Evolutionary conservation across 2,113 vertebrate species (phyloP).

Genomic region (Ovis canadensis): DNA sequence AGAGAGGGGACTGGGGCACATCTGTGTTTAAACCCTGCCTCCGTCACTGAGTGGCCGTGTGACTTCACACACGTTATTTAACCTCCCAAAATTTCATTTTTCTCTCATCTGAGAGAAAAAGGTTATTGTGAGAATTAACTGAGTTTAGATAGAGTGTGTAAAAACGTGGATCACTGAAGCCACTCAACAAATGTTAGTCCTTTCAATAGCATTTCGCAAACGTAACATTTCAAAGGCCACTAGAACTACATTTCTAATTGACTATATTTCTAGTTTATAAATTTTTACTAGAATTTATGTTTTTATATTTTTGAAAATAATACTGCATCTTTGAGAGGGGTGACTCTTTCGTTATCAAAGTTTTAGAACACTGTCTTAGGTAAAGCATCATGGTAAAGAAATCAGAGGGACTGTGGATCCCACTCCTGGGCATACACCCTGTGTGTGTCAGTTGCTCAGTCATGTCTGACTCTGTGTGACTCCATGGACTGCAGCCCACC

Average conservation of each 20-base stretch:
- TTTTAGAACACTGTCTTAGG: background rate
- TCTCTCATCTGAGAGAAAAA: background rate
- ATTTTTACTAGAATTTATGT: background rate
- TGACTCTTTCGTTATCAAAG: background rate
- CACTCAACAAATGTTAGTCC: background rate
- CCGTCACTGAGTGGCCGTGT: background rate
- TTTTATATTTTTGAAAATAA: background rate
- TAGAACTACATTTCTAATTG: background rate
- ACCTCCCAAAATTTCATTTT: background rate
- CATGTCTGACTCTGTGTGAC: background rate
- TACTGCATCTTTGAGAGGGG: background rate
- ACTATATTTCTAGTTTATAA: background rate
- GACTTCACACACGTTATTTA: rapidly evolving
- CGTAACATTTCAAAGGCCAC: background rate
- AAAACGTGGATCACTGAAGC: background rate
- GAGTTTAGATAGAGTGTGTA: background rate
- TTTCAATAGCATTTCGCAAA: background rate
- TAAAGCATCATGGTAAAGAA: background rate
- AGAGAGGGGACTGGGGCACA: rapidly evolving
- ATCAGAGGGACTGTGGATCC: background rate
- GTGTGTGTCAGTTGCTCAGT: background rate
- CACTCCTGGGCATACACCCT: background rate
- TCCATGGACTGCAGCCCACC: background rate
- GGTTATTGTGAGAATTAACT: background rate
- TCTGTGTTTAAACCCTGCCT: background rate